Conservation (phyloP, 2,888 invertebrate species). For the Calameuta pallipes region DNA sequence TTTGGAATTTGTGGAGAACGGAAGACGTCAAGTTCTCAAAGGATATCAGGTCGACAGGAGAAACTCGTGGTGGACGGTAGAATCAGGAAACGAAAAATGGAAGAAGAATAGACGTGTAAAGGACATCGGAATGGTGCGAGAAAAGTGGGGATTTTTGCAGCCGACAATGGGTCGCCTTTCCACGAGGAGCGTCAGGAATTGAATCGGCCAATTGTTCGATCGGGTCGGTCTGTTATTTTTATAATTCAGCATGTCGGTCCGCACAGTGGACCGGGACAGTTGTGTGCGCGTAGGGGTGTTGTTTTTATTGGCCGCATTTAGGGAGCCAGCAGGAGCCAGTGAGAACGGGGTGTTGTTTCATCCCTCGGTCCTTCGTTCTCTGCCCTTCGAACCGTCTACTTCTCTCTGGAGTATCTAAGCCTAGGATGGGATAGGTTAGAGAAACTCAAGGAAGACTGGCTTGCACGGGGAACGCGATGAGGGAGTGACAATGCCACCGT, state of each 20-base stretch:
- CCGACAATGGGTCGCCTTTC: conserved; percentile 27
- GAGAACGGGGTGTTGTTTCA: conserved; percentile 63
- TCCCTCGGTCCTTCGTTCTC: conserved; percentile 45
- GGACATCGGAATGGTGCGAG: conserved; percentile 1
- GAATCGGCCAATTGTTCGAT: conserved; percentile 61
- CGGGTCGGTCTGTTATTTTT: conserved; percentile 61
- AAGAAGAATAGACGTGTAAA: neutral
- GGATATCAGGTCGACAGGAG: too few relatives aligned
- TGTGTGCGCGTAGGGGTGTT: conserved; percentile 42
- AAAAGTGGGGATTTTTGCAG: conserved; percentile 14
- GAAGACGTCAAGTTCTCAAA: too few relatives aligned
- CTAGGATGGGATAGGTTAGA: conserved; percentile 47
- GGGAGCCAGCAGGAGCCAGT: conserved; percentile 39
- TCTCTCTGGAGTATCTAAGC: conserved; percentile 25
- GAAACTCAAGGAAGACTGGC: conserved; percentile 1
- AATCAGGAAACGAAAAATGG: neutral
- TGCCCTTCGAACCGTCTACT: conserved; percentile 40
- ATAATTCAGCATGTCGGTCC: conserved; percentile 51
- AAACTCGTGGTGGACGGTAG: too few relatives aligned
- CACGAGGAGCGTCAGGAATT: conserved; percentile 41
- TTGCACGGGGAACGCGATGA: conserved; percentile 27
- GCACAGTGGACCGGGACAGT: neutral
- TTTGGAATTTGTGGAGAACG: too few relatives aligned
- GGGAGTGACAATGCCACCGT: conserved; percentile 61
- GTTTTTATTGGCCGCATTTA: conserved; percentile 62